Percentiles rank a stretch among this genome's conserved stretches.
phyloP scores from a whole-genome alignment of 2,113 vertebrate genomes.

The Trogon surrucura region DNA sequence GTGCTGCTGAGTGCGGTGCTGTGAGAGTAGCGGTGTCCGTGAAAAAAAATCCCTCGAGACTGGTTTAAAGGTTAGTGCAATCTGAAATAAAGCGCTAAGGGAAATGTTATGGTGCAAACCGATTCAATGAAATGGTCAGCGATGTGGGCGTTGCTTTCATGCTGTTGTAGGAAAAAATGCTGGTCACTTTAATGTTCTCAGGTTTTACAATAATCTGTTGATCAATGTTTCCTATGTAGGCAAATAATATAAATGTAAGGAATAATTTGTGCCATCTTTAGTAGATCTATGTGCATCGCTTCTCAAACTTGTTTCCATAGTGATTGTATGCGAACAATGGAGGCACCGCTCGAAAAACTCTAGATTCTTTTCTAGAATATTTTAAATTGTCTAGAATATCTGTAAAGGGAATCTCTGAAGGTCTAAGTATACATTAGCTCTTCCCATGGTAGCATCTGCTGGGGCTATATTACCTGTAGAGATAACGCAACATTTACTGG shows the following conservation, averaged over 20 bases:
- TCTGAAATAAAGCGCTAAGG: neutral
- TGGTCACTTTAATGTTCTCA: neutral
- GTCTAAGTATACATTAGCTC: neutral
- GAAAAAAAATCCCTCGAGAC: neutral
- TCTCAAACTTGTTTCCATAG: conserved; percentile 48
- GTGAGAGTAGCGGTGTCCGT: neutral
- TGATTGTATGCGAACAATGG: conserved; percentile 22
- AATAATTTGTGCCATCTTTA: neutral
- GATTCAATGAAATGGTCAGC: rapidly evolving
- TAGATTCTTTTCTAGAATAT: neutral
- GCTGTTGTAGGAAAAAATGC: neutral
- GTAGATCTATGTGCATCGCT: neutral
- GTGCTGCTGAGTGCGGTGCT: neutral
- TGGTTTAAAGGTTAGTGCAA: neutral
- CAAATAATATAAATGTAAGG: neutral
- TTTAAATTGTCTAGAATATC: neutral
- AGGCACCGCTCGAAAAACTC: neutral
- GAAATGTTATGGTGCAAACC: neutral
- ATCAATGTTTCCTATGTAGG: neutral
- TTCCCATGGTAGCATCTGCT: neutral
- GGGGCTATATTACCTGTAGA: neutral
- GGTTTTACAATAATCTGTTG: neutral
- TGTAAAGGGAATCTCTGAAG: neutral
- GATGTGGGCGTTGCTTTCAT: rapidly evolving
- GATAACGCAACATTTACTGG: neutral